A percentile compares a stretch with the other conserved stretches of the same genome.
phyloP scores from a whole-genome alignment of 37 sponge, comb jelly and placozoan species.

The Petrosia ficiformis region DNA sequence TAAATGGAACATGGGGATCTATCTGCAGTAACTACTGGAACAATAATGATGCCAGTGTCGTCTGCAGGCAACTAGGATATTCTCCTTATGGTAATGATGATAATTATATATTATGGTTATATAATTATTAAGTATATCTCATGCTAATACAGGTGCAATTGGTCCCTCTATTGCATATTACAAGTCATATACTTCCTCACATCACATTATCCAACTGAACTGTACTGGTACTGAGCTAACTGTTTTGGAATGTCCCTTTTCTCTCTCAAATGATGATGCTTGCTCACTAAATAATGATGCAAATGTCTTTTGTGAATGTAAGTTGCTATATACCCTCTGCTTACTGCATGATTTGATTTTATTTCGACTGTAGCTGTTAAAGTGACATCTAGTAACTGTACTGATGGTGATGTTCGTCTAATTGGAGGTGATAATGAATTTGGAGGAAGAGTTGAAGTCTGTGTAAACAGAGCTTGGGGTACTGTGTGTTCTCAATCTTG shows the following conservation, averaged over 20 bases:
- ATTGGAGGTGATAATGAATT: too few relatives aligned
- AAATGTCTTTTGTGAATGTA: too few relatives aligned
- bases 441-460: too few relatives aligned
- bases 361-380: too few relatives aligned
- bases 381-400: too few relatives aligned
- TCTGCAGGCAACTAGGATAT: conserved; percentile 13
- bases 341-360: too few relatives aligned
- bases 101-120: neutral
- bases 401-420: too few relatives aligned
- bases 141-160: neutral
- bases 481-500: too few relatives aligned
- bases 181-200: neutral
- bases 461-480: too few relatives aligned
- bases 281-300: neutral
- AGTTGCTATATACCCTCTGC: too few relatives aligned
- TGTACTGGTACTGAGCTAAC: neutral
- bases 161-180: neutral
- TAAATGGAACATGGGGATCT: conserved; percentile 18
- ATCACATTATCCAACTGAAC: neutral
- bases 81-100: conserved; percentile 8
- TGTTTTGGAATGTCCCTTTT: neutral
- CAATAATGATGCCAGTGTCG: conserved; percentile 21
- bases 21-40: conserved; percentile 13
- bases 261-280: neutral
- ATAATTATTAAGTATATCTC: neutral